phyloP scores from a whole-genome alignment of 2,888 invertebrate species.

The Zaprionus obscuricornis region DNA sequence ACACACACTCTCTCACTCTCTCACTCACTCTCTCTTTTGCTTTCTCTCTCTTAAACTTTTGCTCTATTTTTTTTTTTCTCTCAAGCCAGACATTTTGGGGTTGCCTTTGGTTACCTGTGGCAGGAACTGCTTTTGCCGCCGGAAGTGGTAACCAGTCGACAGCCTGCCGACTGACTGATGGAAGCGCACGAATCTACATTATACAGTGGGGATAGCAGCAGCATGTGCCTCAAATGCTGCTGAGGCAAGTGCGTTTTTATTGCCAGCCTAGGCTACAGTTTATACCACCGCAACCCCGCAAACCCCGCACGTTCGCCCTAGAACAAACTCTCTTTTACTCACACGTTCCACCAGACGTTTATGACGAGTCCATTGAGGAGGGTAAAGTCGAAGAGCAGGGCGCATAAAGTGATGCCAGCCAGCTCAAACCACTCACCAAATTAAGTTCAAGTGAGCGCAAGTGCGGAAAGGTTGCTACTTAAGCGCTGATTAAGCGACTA shows the following conservation, averaged over 20 bases:
- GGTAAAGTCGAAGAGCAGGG: not conserved
- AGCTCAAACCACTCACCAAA: constrained; percentile 56
- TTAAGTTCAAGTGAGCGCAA: constrained; percentile 62
- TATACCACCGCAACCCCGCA: not conserved
- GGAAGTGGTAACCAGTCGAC: constrained; percentile 66
- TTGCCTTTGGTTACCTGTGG: constrained; percentile 68
- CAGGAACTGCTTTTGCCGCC: constrained; percentile 63
- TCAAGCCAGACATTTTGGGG: constrained; percentile 57
- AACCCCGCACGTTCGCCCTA: too few relatives aligned
- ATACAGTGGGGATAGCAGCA: not conserved
- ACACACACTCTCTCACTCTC: constrained; percentile 11
- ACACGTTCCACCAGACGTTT: constrained; percentile 30
- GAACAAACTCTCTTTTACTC: not conserved
- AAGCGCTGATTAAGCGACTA: constrained; percentile 57
- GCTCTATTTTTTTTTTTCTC: too few relatives aligned
- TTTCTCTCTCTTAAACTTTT: too few relatives aligned
- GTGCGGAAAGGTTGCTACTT: constrained; percentile 60
- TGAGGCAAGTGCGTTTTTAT: constrained; percentile 58
- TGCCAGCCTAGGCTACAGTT: constrained; percentile 42
- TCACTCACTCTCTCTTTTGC: too few relatives aligned
- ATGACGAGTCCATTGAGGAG: constrained; percentile 28
- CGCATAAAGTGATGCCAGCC: constrained; percentile 12
- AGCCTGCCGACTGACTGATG: constrained; percentile 18
- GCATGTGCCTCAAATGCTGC: not conserved
- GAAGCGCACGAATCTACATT: too few relatives aligned